Percentiles rank a stretch among this genome's conserved stretches.
These are phyloP conservation scores for Meloidogyne hapla DNA, from an alignment of 1,140 invertebrate species.

Conservation along the genomic window DNA sequence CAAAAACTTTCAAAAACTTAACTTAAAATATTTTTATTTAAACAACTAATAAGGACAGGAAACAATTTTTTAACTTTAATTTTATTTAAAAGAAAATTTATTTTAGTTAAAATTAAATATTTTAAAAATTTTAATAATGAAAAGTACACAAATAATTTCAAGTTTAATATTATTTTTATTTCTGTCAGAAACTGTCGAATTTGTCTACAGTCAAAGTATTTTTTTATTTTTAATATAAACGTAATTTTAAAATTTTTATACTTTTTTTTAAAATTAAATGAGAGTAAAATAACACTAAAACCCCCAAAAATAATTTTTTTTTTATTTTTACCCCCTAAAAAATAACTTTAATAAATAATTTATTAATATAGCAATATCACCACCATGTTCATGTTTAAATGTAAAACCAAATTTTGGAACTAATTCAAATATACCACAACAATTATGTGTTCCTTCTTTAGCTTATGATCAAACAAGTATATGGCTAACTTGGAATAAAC, in stretches of 20 bases:
- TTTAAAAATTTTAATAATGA: background rate
- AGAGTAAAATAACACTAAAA: too few relatives aligned
- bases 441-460: constrained; percentile 2
- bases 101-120: background rate
- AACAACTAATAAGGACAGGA: background rate
- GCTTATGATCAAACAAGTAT: constrained; percentile 12
- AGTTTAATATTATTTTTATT: background rate
- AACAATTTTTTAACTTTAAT: background rate
- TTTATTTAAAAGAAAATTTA: background rate
- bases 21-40: background rate
- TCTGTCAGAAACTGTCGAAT: background rate
- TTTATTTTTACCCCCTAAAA: too few relatives aligned
- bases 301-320: too few relatives aligned
- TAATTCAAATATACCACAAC: background rate
- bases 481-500: constrained; percentile 8
- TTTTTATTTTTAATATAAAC: too few relatives aligned
- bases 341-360: background rate
- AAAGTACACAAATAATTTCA: too few relatives aligned
- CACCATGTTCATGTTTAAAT: background rate
- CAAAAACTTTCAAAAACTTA: background rate
- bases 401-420: background rate
- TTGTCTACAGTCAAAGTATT: background rate
- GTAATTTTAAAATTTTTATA: too few relatives aligned
- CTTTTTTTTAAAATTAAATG: too few relatives aligned
- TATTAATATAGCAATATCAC: constrained; percentile 3